These are phyloP conservation scores for Megalops cyprinoides DNA, from an alignment of 2,797 vertebrate species.

Conservation along the genomic window DNA sequence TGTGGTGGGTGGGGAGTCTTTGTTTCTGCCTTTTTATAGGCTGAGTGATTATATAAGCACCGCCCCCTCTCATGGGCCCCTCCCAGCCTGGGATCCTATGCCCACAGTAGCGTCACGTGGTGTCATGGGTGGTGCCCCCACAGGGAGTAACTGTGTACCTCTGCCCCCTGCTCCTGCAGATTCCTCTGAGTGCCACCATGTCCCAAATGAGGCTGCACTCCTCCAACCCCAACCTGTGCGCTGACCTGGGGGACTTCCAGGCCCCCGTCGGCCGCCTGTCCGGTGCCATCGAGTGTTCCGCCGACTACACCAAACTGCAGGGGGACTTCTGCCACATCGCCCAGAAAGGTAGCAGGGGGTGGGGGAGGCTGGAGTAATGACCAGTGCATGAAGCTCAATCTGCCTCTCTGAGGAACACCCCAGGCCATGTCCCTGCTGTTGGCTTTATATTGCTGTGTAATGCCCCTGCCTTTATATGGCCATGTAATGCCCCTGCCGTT, in stretches of 20 bases:
- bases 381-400: too few relatives aligned
- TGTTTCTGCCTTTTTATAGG: too few relatives aligned
- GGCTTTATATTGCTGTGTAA: too few relatives aligned
- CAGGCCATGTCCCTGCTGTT: too few relatives aligned
- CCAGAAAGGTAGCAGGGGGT: constrained; percentile 85
- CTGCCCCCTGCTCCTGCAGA: constrained; percentile 69
- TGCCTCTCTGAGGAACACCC: too few relatives aligned
- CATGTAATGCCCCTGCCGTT: too few relatives aligned
- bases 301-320: constrained; percentile 96
- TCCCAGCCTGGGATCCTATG: neutral
- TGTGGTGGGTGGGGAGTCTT: too few relatives aligned
- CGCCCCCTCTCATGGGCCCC: neutral
- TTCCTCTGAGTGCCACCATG: constrained; percentile 91
- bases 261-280: constrained; percentile 80
- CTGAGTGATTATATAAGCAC: neutral
- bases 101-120: neutral
- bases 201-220: constrained; percentile 92
- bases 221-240: constrained; percentile 97
- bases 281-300: constrained; percentile 84
- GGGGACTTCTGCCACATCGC: constrained; percentile 96
- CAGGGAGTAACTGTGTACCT: too few relatives aligned
- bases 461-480: too few relatives aligned
- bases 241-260: constrained; percentile 89
- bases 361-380: neutral
- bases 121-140: neutral